These are phyloP conservation scores for Dipodomys spectabilis DNA, from an alignment of 2,113 vertebrate species.

Conservation along the genomic window DNA sequence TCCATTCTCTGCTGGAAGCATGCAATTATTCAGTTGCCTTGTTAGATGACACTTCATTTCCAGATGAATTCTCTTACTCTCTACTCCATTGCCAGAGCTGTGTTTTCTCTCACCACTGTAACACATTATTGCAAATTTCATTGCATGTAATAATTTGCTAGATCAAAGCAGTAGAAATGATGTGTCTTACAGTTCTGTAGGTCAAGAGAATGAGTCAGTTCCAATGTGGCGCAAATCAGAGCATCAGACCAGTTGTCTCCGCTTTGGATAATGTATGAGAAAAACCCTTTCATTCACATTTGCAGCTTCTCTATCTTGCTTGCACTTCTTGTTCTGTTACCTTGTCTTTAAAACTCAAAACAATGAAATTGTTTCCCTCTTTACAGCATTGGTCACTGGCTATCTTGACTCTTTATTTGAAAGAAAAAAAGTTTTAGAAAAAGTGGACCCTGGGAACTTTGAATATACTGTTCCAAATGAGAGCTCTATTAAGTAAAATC, in stretches of 20 bases:
- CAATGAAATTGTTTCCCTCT: neutral
- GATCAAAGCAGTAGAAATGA: neutral
- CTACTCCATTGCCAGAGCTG: too few species aligned
- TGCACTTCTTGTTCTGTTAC: too few species aligned
- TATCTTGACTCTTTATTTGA: neutral
- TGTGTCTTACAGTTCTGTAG: neutral
- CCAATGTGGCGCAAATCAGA: neutral
- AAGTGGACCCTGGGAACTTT: too few species aligned
- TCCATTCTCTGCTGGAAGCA: too few species aligned
- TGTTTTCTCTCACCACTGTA: neutral
- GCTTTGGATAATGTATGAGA: neutral
- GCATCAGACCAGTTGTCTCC: neutral
- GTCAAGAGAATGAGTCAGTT: neutral
- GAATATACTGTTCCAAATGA: too few species aligned
- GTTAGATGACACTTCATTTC: too few species aligned
- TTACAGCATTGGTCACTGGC: neutral
- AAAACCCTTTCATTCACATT: neutral
- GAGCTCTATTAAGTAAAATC: too few species aligned
- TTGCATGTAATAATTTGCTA: neutral
- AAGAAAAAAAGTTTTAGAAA: neutral
- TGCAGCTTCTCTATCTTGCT: too few species aligned
- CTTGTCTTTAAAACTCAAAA: neutral
- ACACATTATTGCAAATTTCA: neutral
- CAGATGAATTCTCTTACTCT: neutral
- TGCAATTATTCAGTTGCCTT: too few species aligned